A percentile compares a stretch with the other conserved stretches of the same genome.
Conservation (phyloP, 1,140 invertebrate species). For the Drosophila parabipectinata region DNA sequence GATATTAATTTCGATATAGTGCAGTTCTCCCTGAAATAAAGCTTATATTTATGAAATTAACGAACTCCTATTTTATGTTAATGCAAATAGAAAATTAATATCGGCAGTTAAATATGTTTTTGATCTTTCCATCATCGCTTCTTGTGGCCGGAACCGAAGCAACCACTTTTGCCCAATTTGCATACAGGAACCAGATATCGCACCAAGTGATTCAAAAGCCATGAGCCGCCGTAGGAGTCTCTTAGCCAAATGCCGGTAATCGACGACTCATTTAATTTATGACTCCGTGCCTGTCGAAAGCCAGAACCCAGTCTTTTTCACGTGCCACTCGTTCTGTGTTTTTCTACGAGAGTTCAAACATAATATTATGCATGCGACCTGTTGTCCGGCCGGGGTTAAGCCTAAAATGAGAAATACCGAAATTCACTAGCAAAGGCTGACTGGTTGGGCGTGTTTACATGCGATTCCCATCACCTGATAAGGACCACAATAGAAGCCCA, state of each 20-base stretch:
- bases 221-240: conserved; percentile 54
- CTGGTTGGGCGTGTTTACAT: conserved; percentile 35
- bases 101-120: conserved; percentile 29
- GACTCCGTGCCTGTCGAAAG: conserved; percentile 41
- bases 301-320: conserved; percentile 38
- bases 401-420: background rate
- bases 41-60: conserved; percentile 43
- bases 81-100: conserved; percentile 51
- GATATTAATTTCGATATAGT: conserved; percentile 17
- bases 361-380: conserved; percentile 57
- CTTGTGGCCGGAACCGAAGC: conserved; percentile 62
- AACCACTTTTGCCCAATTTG: conserved; percentile 58
- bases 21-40: conserved; percentile 34
- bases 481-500: conserved; percentile 51
- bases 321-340: conserved; percentile 37
- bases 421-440: conserved; percentile 16
- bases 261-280: conserved; percentile 66
- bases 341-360: conserved; percentile 29
- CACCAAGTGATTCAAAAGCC: conserved; percentile 67
- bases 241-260: conserved; percentile 70
- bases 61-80: conserved; percentile 51
- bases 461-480: conserved; percentile 41
- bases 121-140: conserved; percentile 50
- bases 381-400: conserved; percentile 45
- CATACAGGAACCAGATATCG: conserved; percentile 50